Conservation (phyloP, 2,113 vertebrate genomes). For the Smithornis capensis region DNA sequence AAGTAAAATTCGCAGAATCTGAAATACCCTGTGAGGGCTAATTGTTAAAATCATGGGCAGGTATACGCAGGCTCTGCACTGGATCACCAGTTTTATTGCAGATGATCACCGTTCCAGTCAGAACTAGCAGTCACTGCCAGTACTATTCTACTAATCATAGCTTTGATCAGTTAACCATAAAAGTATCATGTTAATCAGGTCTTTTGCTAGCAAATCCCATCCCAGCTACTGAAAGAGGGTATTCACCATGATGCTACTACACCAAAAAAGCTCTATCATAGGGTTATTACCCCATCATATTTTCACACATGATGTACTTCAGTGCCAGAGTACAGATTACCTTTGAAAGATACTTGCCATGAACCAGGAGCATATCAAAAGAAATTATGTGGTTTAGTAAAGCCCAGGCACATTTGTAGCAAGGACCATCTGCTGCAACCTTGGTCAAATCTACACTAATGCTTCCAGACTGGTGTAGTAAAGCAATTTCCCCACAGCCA, state of each 20-base stretch:
- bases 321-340: background rate
- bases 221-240: background rate
- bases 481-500: background rate
- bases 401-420: background rate
- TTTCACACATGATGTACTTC: rapidly evolving
- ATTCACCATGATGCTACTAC: background rate
- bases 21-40: background rate
- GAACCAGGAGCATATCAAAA: background rate
- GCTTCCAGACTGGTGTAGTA: background rate
- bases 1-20: background rate
- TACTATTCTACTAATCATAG: background rate
- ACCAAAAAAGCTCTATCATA: background rate
- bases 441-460: rapidly evolving
- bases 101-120: background rate
- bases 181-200: background rate
- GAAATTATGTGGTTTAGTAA: background rate
- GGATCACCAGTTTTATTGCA: background rate
- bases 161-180: background rate
- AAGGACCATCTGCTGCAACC: background rate
- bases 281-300: background rate
- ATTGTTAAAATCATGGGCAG: background rate
- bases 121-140: background rate
- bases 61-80: background rate
- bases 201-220: background rate
- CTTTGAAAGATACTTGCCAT: background rate